Base-by-base conservation (phyloP, 2,113 vertebrate genomes). In the Alligator sinensis region DNA sequence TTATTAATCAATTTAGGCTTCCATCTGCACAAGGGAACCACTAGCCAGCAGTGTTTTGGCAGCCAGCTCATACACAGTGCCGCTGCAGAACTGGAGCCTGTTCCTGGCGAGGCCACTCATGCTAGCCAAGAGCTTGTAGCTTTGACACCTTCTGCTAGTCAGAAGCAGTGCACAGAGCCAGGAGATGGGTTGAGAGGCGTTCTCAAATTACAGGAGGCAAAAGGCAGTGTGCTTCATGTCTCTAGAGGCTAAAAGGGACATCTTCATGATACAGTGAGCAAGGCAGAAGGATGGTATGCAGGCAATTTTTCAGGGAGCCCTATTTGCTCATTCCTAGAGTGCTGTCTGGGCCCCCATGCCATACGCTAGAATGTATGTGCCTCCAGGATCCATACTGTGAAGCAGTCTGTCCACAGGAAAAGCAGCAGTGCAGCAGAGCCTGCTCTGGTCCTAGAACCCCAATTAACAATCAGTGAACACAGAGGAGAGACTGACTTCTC, bases 11-110 rank as follows among this genome's bases (percentile, higher is more conserved):
- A 62, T 2, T 0, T 60, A 75, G 38, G 8, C 11, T 30, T 57
- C 78, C 81, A 27, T 47, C 68, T 88, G 89, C 78, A 75, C 3
- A 2, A 38, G 30, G 15, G 14, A 75, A 30, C 62, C 77, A 9
- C 47, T 54, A n/a, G 15, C 54, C 77, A 87, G 77, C 30, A 60
- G n/a, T 0, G 0, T 68, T 25, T 12, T 60, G 78, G 72, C 68
- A 84, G 72, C 18, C 64, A 76, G 60, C 60, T 1, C n/a, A 47
- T 47, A 14, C 1, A 2, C 11, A 16, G 38, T 60, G 64, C 76
- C 9, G n/a, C 4, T 0, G 0, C 54, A 58, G 83, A 54, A 61
- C 54, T 30, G 62, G 22, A 88, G 21, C 30, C 30, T 21, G 68
- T 57, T 47, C 68, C 78, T 90, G 79, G 59, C 93, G 58, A 13